Evolutionary conservation across 2,888 invertebrate species (phyloP).

Genomic region (Dynastes grantii): DNA sequence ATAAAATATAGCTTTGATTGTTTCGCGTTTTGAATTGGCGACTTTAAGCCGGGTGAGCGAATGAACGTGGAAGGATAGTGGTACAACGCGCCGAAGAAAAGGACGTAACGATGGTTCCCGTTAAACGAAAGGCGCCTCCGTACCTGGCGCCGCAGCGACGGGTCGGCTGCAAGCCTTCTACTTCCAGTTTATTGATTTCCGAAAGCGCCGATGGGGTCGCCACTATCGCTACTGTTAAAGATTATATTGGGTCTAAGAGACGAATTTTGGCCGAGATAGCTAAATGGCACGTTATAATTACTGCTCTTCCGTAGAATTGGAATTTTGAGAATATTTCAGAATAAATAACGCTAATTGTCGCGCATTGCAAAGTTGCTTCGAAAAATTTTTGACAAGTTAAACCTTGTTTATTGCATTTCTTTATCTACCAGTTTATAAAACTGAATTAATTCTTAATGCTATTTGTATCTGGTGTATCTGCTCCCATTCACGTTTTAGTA

Average conservation of each 20-base stretch:
- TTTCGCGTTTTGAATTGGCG: slow-evolving; percentile 18
- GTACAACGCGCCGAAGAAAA: neutral
- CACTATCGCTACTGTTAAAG: slow-evolving; percentile 38
- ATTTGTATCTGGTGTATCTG: too few species aligned
- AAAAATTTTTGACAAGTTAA: too few species aligned
- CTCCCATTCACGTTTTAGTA: too few species aligned
- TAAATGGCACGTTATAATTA: neutral
- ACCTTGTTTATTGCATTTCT: too few species aligned
- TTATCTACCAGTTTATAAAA: too few species aligned
- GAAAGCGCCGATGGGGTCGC: slow-evolving; percentile 35
- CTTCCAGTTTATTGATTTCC: slow-evolving; percentile 41
- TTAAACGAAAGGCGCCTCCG: slow-evolving; percentile 36
- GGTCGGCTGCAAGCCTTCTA: slow-evolving; percentile 27
- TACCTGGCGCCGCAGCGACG: slow-evolving; percentile 42
- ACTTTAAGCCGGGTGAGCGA: slow-evolving; percentile 15
- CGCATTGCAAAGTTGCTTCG: too few species aligned
- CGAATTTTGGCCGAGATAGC: slow-evolving; percentile 3
- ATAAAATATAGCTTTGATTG: slow-evolving; percentile 15
- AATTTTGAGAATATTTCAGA: too few species aligned
- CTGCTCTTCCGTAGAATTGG: too few species aligned
- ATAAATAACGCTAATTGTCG: too few species aligned
- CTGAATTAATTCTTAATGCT: too few species aligned
- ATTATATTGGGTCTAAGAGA: slow-evolving; percentile 1
- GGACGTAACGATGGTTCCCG: slow-evolving; percentile 9
- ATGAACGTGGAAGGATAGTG: neutral